Conservation (phyloP, 2,888 invertebrate genomes). For the Epistrophella euchroma region DNA sequence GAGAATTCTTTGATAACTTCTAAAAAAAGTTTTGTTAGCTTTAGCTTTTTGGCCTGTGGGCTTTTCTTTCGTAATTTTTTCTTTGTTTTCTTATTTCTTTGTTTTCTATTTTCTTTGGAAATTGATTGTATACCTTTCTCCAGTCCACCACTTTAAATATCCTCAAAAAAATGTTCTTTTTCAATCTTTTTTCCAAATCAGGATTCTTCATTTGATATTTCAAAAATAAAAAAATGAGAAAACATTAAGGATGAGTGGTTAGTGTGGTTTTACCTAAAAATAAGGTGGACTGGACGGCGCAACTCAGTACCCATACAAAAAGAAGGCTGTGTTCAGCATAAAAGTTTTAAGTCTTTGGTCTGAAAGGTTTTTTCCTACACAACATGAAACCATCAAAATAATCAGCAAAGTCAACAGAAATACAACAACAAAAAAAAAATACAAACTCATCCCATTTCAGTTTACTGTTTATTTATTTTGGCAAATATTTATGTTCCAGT, state of each 20-base stretch:
- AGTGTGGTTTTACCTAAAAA: background rate
- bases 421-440: background rate
- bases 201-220: conserved; percentile 29
- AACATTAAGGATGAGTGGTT: conserved; percentile 12
- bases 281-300: background rate
- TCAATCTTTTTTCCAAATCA: background rate
- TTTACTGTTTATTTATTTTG: conserved; percentile 19
- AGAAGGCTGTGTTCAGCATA: conserved; percentile 6
- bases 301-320: background rate
- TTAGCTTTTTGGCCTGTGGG: conserved; percentile 12
- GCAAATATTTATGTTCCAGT: conserved; percentile 56
- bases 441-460: background rate
- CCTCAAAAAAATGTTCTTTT: background rate
- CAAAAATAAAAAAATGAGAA: background rate
- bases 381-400: background rate
- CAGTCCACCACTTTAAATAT: background rate
- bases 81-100: background rate
- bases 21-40: conserved; percentile 11
- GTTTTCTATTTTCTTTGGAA: background rate
- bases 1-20: conserved; percentile 32
- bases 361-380: background rate
- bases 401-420: background rate
- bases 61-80: background rate
- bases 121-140: background rate
- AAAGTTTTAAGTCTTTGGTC: conserved; percentile 20